These are phyloP conservation scores for Dorcus parallelipipedus DNA, from an alignment of 2,888 invertebrate species.

Conservation along the genomic window DNA sequence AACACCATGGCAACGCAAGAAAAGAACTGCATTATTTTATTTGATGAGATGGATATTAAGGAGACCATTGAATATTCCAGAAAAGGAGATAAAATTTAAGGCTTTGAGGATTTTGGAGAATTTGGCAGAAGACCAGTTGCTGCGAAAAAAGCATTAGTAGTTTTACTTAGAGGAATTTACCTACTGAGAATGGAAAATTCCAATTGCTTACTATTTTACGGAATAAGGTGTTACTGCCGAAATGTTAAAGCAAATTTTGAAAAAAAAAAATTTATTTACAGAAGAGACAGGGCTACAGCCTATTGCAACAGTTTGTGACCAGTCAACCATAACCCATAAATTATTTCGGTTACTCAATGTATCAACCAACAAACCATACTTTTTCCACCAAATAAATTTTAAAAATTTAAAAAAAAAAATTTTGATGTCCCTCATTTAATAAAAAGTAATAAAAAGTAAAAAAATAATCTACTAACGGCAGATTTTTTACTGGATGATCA, in stretches of 20 bases:
- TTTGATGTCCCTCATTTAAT: slow-evolving; percentile 10
- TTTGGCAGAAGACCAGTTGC: slow-evolving; percentile 5
- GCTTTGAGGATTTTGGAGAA: slow-evolving; percentile 16
- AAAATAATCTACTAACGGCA: slow-evolving; percentile 8
- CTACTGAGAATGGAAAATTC: slow-evolving; percentile 16
- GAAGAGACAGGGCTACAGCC: background rate
- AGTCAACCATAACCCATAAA: slow-evolving; percentile 2
- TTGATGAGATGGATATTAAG: slow-evolving; percentile 7
- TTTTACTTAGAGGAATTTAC: slow-evolving; percentile 13
- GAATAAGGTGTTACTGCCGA: background rate
- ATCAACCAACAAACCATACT: slow-evolving; percentile 1
- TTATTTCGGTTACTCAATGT: slow-evolving; percentile 1
- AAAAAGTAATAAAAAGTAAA: slow-evolving; percentile 6
- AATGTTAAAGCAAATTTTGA: background rate
- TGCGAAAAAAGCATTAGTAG: slow-evolving; percentile 13
- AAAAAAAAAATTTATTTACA: background rate
- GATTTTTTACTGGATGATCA: slow-evolving; percentile 4
- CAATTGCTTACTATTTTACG: slow-evolving; percentile 13
- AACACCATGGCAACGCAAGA: background rate
- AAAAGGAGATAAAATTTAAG: slow-evolving; percentile 9
- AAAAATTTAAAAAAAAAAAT: slow-evolving; percentile 1
- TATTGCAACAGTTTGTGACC: slow-evolving; percentile 8
- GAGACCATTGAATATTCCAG: slow-evolving; percentile 2
- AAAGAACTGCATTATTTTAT: slow-evolving; percentile 7
- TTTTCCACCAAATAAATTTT: background rate